Conservation (phyloP, 2,113 vertebrate species). For the Nyctereutes procyonoides region DNA sequence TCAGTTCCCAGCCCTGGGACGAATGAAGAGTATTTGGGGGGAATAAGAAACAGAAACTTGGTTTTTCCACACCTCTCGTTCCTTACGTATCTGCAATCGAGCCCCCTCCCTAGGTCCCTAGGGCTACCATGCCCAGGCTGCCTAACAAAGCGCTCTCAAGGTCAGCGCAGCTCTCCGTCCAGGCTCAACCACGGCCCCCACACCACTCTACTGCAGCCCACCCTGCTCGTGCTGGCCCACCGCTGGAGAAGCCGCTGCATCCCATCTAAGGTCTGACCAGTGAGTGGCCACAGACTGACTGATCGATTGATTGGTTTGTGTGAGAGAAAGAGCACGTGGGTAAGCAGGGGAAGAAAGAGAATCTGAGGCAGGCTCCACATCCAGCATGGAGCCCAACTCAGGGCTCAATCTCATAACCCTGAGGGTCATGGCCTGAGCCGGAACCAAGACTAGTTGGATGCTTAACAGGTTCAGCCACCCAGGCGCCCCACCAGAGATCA, state of each 20-base stretch:
- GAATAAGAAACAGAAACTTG: background rate
- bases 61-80: background rate
- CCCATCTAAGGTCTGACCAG: background rate
- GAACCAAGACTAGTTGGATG: background rate
- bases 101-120: background rate
- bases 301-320: no score
- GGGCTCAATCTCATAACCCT: background rate
- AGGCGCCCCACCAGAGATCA: background rate
- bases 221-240: background rate
- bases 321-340: no score
- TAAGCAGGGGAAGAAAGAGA: background rate
- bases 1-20: background rate
- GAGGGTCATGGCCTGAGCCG: background rate
- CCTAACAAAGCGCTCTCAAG: background rate
- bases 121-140: background rate
- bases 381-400: background rate
- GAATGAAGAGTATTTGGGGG: slow-evolving; percentile 18
- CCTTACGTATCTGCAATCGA: background rate
- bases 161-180: background rate
- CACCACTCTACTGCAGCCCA: background rate
- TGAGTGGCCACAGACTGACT: no score
- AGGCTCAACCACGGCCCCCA: background rate
- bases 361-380: background rate
- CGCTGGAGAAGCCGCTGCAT: background rate
- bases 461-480: background rate